A percentile compares a stretch with the other conserved stretches of the same genome.
Evolutionary conservation across 2,797 vertebrate species (phyloP).

Genomic region (Microtus agrestis): DNA sequence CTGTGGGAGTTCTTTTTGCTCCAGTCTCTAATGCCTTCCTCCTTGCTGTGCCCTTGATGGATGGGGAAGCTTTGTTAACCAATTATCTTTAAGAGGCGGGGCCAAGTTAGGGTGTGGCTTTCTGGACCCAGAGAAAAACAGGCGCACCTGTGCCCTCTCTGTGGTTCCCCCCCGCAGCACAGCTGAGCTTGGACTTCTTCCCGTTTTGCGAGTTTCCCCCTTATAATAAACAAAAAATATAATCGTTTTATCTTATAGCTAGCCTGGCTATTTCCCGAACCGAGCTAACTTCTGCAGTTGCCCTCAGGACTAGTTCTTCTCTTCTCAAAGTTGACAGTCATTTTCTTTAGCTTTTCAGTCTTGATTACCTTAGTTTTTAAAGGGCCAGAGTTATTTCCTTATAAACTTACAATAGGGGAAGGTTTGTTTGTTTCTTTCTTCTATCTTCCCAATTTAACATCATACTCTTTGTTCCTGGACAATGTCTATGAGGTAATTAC

Average conservation of each 20-base stretch:
- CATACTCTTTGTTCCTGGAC: neutral
- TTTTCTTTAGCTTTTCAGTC: neutral
- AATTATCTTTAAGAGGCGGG: too few species aligned
- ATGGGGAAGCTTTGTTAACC: too few species aligned
- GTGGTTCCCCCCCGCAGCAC: too few species aligned
- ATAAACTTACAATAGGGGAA: neutral
- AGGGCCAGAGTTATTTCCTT: conserved; percentile 1
- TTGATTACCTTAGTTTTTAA: conserved; percentile 27
- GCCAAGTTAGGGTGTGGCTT: too few species aligned
- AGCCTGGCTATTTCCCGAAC: too few species aligned
- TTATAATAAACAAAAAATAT: too few species aligned
- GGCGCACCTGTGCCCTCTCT: too few species aligned
- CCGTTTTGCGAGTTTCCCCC: too few species aligned
- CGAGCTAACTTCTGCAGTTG: too few species aligned
- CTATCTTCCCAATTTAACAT: neutral
- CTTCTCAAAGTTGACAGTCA: neutral
- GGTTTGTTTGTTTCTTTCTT: neutral
- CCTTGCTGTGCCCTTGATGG: neutral
- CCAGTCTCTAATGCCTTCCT: neutral
- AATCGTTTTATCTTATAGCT: too few species aligned
- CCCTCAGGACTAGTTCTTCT: neutral
- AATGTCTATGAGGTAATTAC: neutral
- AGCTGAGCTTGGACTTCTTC: too few species aligned
- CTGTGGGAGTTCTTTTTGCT: neutral
- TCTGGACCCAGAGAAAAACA: too few species aligned